These are phyloP conservation scores for Cryptocephalus moraei DNA, from an alignment of 2,888 invertebrate species.

Conservation along the genomic window DNA sequence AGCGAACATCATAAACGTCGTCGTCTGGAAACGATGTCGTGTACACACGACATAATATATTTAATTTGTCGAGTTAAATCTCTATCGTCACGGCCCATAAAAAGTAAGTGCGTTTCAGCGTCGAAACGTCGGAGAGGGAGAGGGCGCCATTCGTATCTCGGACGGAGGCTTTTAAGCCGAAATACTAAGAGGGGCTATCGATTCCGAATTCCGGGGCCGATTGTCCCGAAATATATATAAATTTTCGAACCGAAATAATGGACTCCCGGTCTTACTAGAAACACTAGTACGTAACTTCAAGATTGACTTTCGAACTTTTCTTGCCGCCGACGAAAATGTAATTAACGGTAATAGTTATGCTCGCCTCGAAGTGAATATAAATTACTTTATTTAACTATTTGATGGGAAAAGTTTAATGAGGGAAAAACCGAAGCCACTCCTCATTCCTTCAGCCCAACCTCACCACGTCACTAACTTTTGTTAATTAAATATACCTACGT, in stretches of 20 bases:
- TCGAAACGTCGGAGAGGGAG: neutral
- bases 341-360: conserved; percentile 2
- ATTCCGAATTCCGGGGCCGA: neutral
- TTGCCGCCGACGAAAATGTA: neutral
- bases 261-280: neutral
- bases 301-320: conserved; percentile 2
- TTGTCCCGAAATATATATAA: neutral
- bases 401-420: conserved; percentile 2
- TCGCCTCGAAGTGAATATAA: neutral
- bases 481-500: no score
- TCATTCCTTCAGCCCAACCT: no score
- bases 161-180: neutral
- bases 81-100: no score
- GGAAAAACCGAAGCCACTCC: neutral
- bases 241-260: neutral
- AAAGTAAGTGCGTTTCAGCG: no score
- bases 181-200: neutral
- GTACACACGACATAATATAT: no score
- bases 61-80: no score
- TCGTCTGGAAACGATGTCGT: no score
- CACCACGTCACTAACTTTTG: no score
- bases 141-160: neutral
- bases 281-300: conserved; percentile 1
- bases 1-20: no score
- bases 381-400: conserved; percentile 2